Base-by-base conservation (phyloP, 2,113 vertebrate species). In the Sylvietta virens region DNA sequence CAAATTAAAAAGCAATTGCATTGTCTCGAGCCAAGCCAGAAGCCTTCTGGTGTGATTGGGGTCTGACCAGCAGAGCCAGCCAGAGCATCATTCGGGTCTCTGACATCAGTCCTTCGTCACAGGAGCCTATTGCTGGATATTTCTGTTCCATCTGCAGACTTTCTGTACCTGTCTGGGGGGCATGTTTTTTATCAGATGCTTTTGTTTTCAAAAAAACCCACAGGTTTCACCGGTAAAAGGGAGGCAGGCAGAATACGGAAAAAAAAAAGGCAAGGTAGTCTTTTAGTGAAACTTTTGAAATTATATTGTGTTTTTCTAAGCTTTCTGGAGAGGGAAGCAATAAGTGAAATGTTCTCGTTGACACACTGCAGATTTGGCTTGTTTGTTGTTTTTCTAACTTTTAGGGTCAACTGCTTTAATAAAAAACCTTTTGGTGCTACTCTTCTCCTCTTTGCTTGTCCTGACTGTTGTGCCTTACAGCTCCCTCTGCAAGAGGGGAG, bases 1-100 rank as follows among this genome's bases (percentile, higher is more conserved):
- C 94, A 83, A 92, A 96, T 94, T 94, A 96, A 92, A 96, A 91
- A 89, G 81, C 90, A 54, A 92, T 96, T 58, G 65, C 42, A 2
- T 81, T 82, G 77, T 94, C 80, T 91, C 22, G 0, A 56, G 62
- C 74, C n/a, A 22, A 79, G 65, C 53, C 70, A 74, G 64, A 70
- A 81, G 70, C 77, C 61, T 73, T 85, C 77, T 86, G 67, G 23
- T 90, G 2, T 45, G 70, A 94, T 90, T 21, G 73, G 90, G 51
- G 57, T 81, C 88, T 74, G 69, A 50, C 57, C 0, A 1, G 77
- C 51, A 39, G 92, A 86, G 54, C 13, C 3, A 10, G 42, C 19
- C 69, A 56, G 50, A 92, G 70, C 69, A 66, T 74, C 57, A 35
- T 93, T 82, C 0, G 0, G 72, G 80, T 61, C 42, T 79, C 81